Conservation (phyloP, 2,888 invertebrate genomes). For the Parnassius mnemosyne region DNA sequence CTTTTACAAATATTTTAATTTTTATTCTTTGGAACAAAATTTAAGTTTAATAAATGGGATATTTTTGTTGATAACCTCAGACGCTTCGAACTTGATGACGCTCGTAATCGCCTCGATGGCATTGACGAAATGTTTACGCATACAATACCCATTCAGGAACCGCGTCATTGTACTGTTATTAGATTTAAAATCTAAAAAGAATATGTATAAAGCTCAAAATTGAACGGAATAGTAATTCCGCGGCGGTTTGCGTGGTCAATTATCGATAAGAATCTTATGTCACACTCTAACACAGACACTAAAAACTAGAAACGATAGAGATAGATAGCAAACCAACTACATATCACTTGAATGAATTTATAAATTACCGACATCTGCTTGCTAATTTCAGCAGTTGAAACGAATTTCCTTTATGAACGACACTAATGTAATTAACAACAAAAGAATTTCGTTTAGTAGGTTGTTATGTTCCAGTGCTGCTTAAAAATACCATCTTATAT, state of each 20-base stretch:
- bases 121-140: constrained; percentile 72
- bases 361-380: constrained; percentile 45
- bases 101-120: constrained; percentile 66
- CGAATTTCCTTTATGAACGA: constrained; percentile 3
- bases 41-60: constrained; percentile 4
- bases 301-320: constrained; percentile 46
- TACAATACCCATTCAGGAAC: constrained; percentile 65
- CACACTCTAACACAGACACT: constrained; percentile 50
- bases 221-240: constrained; percentile 30
- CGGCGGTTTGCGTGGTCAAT: constrained; percentile 61
- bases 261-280: constrained; percentile 60
- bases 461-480: too few species aligned
- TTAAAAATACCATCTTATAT: too few species aligned
- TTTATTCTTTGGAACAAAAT: neutral
- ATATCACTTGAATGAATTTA: constrained; percentile 58
- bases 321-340: constrained; percentile 38
- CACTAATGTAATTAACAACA: neutral
- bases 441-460: too few species aligned
- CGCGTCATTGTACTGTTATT: constrained; percentile 31
- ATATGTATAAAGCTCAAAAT: constrained; percentile 50
- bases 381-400: constrained; percentile 34
- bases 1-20: too few species aligned
- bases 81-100: constrained; percentile 56
- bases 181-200: constrained; percentile 44
- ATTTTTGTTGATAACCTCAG: constrained; percentile 40